A percentile compares a stretch with the other conserved stretches of the same genome.
These are phyloP conservation scores for Condylura cristata DNA, from an alignment of 2,113 vertebrate species.

Conservation along the genomic window DNA sequence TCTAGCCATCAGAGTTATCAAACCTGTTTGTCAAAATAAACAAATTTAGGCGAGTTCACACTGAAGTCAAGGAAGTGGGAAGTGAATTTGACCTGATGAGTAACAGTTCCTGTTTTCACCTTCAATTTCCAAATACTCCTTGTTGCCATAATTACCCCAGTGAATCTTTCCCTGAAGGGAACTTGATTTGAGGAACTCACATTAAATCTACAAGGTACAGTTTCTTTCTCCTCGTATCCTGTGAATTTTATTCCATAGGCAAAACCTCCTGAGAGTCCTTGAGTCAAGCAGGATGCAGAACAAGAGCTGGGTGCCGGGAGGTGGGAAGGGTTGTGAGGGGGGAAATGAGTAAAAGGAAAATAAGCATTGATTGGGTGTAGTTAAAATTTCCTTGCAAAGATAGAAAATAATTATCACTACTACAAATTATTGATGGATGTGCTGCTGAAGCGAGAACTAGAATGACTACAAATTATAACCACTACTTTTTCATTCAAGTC, in stretches of 20 bases:
- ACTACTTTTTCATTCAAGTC: not conserved
- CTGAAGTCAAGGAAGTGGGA: conserved; percentile 26
- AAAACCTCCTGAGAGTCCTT: not conserved
- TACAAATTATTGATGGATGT: not conserved
- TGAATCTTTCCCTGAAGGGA: conserved; percentile 25
- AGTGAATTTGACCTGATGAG: conserved; percentile 21
- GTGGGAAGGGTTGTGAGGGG: too few relatives aligned
- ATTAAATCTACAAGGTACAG: not conserved
- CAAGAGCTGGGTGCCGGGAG: too few relatives aligned
- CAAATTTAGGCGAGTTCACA: not conserved
- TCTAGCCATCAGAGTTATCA: not conserved
- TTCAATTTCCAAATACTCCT: conserved; percentile 59
- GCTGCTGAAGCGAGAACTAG: too few relatives aligned
- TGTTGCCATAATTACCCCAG: not conserved
- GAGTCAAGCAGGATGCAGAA: not conserved
- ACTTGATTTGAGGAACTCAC: conserved; percentile 57
- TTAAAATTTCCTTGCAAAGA: conserved; percentile 34
- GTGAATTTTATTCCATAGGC: not conserved
- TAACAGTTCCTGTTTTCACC: conserved; percentile 35
- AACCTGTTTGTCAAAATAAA: not conserved
- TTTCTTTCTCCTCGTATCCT: conserved; percentile 42
- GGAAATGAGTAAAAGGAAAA: not conserved
- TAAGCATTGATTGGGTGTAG: not conserved
- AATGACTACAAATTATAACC: not conserved
- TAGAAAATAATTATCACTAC: conserved; percentile 3